Evolutionary conservation across 2,797 vertebrate genomes (phyloP).

Genomic region (Melanotaenia pygmaea): DNA sequence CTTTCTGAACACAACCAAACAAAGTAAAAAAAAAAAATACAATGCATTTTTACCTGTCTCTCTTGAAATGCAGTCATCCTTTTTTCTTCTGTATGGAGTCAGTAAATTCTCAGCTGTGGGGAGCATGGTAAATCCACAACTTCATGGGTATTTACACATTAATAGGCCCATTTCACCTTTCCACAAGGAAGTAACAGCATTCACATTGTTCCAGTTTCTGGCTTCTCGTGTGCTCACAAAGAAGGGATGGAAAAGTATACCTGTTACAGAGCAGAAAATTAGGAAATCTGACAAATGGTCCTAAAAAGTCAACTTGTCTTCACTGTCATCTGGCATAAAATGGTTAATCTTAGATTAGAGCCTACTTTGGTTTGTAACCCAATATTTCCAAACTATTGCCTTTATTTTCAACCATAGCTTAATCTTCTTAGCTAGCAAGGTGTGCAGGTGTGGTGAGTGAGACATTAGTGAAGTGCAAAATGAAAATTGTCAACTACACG

Average conservation of each 20-base stretch:
- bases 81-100: slow-evolving; percentile 9
- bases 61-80: not conserved
- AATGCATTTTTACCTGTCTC: slow-evolving; percentile 1
- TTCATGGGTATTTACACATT: slow-evolving; percentile 12
- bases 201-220: slow-evolving; percentile 7
- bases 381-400: not conserved
- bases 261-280: not conserved
- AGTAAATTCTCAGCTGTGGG: slow-evolving; percentile 10
- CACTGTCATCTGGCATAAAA: not conserved
- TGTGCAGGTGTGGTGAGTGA: not conserved
- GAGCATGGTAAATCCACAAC: slow-evolving; percentile 19
- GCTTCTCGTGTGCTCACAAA: not conserved
- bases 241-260: not conserved
- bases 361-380: not conserved
- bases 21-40: not conserved
- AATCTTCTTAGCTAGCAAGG: not conserved
- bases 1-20: not conserved
- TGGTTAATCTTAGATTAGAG: not conserved
- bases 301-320: not conserved
- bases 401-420: not conserved
- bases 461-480: too few species aligned
- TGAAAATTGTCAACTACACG: not conserved
- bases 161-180: slow-evolving; percentile 25
- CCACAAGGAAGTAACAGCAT: not conserved
- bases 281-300: not conserved